A percentile compares a stretch with the other conserved stretches of the same genome.
Evolutionary conservation across 2,888 invertebrate species (phyloP).

Genomic region (Spisula solida): DNA sequence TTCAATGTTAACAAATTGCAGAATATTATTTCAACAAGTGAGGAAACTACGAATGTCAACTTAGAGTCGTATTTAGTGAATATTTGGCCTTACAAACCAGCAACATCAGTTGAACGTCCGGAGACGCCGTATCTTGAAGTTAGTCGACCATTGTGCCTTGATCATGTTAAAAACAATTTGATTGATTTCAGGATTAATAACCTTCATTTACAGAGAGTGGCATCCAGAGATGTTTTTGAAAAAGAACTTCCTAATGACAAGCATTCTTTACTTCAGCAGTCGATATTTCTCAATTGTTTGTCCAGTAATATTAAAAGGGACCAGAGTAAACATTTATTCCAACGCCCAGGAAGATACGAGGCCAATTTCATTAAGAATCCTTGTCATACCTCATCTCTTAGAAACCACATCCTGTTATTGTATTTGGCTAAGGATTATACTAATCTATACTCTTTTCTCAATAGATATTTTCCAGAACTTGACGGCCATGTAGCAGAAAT

Average conservation of each 20-base stretch:
- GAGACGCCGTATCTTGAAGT: not conserved
- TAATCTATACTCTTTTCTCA: slow-evolving; percentile 2
- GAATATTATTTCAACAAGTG: no score
- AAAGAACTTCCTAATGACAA: not conserved
- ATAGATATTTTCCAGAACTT: not conserved
- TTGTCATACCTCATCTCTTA: not conserved
- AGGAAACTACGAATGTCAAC: not conserved
- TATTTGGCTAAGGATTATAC: not conserved
- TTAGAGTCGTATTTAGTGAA: not conserved
- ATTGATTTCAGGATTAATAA: slow-evolving; percentile 4
- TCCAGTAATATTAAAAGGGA: not conserved
- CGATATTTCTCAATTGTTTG: not conserved
- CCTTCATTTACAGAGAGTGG: not conserved
- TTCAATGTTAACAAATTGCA: not conserved
- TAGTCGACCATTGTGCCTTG: not conserved
- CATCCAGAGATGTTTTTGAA: not conserved
- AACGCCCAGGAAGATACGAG: not conserved
- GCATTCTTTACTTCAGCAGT: not conserved
- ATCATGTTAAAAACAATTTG: not conserved
- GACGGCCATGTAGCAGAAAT: not conserved
- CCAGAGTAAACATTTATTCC: not conserved
- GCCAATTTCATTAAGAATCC: not conserved
- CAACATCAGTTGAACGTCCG: not conserved
- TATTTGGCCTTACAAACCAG: not conserved
- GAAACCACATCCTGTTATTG: not conserved